Percentiles rank a stretch among this genome's conserved stretches.
Conservation (phyloP, 2,797 vertebrate genomes). For the Neosilurus hyrtlii region DNA sequence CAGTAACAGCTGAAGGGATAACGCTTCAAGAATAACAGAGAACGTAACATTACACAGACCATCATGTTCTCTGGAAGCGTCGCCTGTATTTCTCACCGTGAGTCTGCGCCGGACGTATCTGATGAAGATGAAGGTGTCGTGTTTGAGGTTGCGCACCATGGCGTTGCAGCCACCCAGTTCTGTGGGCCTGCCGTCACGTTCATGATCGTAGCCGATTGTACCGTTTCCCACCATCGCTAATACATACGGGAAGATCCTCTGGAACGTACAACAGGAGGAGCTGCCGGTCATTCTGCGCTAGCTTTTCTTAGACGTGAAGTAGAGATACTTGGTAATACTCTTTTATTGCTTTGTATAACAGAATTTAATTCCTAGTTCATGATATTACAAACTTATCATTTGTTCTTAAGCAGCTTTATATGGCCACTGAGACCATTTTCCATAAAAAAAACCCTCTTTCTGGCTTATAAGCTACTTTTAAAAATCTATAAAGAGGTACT, state of each 20-base stretch:
- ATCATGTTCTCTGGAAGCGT: neutral
- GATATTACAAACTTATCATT: too few species aligned
- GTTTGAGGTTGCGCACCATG: constrained; percentile 90
- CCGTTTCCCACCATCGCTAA: constrained; percentile 95
- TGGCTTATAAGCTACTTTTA: too few species aligned
- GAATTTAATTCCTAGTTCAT: too few species aligned
- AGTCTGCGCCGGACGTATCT: constrained; percentile 89
- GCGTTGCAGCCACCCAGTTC: constrained; percentile 92
- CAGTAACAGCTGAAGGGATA: neutral
- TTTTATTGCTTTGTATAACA: too few species aligned
- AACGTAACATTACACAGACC: neutral
- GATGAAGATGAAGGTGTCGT: constrained; percentile 94
- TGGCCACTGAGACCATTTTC: too few species aligned
- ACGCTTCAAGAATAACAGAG: neutral
- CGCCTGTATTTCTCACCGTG: constrained; percentile 76
- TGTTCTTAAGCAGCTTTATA: too few species aligned
- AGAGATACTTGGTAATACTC: neutral
- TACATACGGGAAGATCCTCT: constrained; percentile 92
- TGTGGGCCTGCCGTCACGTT: constrained; percentile 85
- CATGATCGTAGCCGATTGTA: constrained; percentile 87
- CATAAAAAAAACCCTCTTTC: too few species aligned
- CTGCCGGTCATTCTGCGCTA: neutral
- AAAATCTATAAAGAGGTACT: too few species aligned
- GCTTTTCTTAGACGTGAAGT: neutral
- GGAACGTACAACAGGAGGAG: neutral